phyloP scores from a whole-genome alignment of 1,140 invertebrate species.

The Euwallacea fornicatus region DNA sequence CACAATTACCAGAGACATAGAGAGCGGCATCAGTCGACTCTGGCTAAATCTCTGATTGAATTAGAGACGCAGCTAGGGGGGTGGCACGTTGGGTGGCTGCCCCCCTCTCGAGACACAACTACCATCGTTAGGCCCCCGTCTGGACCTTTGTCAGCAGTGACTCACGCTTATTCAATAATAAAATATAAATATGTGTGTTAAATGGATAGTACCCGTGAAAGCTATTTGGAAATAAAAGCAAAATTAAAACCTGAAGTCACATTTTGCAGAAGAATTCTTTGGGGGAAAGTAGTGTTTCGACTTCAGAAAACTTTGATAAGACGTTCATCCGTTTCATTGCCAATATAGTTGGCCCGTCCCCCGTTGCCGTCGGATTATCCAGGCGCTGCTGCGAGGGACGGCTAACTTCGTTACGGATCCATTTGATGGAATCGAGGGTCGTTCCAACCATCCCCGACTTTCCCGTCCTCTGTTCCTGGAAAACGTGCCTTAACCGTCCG shows the following conservation, averaged over 20 bases:
- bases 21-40: conserved; percentile 26
- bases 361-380: conserved; percentile 19
- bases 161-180: conserved; percentile 4
- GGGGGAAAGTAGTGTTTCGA: neutral
- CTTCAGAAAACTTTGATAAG: conserved; percentile 15
- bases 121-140: conserved; percentile 3
- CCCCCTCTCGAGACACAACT: conserved; percentile 3
- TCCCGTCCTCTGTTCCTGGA: conserved; percentile 14
- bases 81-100: neutral
- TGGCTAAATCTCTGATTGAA: conserved; percentile 37
- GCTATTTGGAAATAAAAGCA: too few species aligned
- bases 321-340: conserved; percentile 18
- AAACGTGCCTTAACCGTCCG: conserved; percentile 27
- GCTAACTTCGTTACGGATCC: conserved; percentile 59
- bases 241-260: neutral
- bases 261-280: neutral
- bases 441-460: conserved; percentile 24
- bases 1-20: conserved; percentile 30
- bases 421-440: conserved; percentile 57
- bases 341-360: conserved; percentile 24
- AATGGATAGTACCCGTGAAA: too few species aligned
- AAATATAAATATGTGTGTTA: too few species aligned
- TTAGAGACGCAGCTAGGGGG: conserved; percentile 25
- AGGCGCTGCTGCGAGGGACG: conserved; percentile 38
- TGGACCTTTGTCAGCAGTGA: neutral